phyloP scores from a whole-genome alignment of 2,797 vertebrate genomes.

The Luscinia luscinia region DNA sequence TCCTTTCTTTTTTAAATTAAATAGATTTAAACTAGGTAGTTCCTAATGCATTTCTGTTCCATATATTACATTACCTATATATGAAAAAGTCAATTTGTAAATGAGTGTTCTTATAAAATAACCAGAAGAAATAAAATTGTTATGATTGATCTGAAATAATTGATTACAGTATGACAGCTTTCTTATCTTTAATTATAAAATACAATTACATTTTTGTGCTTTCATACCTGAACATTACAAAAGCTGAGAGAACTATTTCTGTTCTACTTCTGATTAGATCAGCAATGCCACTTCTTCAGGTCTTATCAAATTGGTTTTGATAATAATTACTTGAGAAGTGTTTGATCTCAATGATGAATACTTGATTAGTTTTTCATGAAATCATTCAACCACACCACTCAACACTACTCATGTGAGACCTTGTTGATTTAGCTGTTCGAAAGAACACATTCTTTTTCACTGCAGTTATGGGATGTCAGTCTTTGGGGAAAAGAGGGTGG shows the following conservation, averaged over 20 bases:
- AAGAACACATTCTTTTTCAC: constrained; percentile 80
- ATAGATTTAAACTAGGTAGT: neutral
- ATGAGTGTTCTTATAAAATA: constrained; percentile 48
- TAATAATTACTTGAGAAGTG: constrained; percentile 93
- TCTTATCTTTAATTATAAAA: constrained; percentile 82
- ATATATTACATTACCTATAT: neutral
- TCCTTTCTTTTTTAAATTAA: constrained; percentile 22
- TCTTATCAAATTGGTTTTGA: constrained; percentile 90
- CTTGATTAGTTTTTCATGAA: constrained; percentile 99
- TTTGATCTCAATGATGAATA: constrained; percentile 99
- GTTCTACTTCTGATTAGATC: constrained; percentile 89
- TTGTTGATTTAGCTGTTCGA: constrained; percentile 96
- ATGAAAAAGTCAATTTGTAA: constrained; percentile 50
- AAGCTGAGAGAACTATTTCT: constrained; percentile 78
- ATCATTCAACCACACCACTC: constrained; percentile 92
- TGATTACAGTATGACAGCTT: constrained; percentile 53
- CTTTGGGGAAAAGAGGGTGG: constrained; percentile 87
- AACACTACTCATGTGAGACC: constrained; percentile 86
- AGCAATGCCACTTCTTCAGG: constrained; percentile 84
- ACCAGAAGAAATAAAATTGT: constrained; percentile 45
- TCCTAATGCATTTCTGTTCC: neutral
- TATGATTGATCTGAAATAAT: constrained; percentile 66
- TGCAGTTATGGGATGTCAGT: constrained; percentile 80
- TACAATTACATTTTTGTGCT: constrained; percentile 81
- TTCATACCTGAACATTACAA: constrained; percentile 79